A percentile compares a stretch with the other conserved stretches of the same genome.
These are phyloP conservation scores for Stegophylla sp. DNA, from an alignment of 2,888 invertebrate species.

Conservation along the genomic window DNA sequence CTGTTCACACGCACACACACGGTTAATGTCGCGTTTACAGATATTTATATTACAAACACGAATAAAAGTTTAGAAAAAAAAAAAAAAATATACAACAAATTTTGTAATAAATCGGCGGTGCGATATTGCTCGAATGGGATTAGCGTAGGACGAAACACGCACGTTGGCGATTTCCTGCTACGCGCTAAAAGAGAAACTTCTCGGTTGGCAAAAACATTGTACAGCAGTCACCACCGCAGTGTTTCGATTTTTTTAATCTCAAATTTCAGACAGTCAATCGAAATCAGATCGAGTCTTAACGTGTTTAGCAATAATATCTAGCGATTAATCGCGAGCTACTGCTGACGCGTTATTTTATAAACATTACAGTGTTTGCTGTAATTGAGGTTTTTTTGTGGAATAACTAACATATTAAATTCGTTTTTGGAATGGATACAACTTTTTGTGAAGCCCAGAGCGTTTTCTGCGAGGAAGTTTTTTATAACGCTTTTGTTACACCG, in stretches of 20 bases:
- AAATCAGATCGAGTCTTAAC: conserved; percentile 9
- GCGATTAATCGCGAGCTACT: neutral
- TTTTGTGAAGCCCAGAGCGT: no score
- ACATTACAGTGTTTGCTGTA: no score
- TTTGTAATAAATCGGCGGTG: no score
- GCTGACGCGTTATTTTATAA: neutral
- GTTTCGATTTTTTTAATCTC: conserved; percentile 12
- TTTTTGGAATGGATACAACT: no score
- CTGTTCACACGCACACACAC: neutral
- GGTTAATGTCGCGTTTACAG: neutral
- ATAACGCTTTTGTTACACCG: no score
- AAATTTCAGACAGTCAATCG: neutral
- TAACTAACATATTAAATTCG: no score
- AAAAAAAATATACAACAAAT: no score
- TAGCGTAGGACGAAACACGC: conserved; percentile 24
- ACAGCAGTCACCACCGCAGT: neutral
- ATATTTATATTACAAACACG: neutral
- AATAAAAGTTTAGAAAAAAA: no score
- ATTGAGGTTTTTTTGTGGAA: no score
- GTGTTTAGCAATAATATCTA: neutral
- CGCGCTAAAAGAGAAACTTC: conserved; percentile 7
- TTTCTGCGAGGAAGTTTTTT: no score
- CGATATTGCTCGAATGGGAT: neutral
- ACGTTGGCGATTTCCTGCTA: conserved; percentile 9
- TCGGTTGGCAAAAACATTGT: neutral